phyloP scores from a whole-genome alignment of 2,797 vertebrate genomes.

The Monodelphis domestica region DNA sequence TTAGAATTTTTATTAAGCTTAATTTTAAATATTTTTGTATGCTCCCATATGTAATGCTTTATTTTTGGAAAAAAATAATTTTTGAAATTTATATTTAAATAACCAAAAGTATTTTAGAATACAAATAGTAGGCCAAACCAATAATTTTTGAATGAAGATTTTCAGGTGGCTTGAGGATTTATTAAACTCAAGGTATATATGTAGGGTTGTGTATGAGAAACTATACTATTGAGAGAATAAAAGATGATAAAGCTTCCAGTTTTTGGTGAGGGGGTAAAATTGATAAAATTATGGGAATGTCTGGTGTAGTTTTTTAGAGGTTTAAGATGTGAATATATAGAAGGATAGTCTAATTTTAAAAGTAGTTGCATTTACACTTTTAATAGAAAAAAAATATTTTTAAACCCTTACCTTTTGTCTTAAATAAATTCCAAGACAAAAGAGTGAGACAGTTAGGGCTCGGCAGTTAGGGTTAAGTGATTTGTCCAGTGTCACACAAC shows the following conservation, averaged over 20 bases:
- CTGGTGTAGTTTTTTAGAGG: background rate
- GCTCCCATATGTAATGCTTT: background rate
- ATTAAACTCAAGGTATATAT: constrained; percentile 32
- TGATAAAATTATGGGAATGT: background rate
- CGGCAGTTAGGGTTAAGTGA: no score
- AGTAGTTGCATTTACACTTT: background rate
- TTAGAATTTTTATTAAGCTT: background rate
- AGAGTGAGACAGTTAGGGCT: no score
- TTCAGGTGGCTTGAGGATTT: background rate
- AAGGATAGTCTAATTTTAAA: background rate
- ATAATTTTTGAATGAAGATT: constrained; percentile 29
- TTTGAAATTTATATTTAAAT: no score
- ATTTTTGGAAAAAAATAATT: no score
- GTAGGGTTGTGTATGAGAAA: constrained; percentile 12
- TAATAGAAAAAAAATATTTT: no score
- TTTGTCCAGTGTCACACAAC: no score
- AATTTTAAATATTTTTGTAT: background rate
- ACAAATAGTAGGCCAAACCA: background rate
- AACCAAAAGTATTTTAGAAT: constrained; percentile 32
- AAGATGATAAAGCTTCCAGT: background rate
- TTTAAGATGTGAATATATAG: background rate
- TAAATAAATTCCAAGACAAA: no score
- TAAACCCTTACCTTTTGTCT: no score
- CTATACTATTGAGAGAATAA: background rate
- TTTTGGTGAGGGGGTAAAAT: background rate